Percentiles rank a stretch among this genome's conserved stretches.
Conservation (phyloP, 2,113 vertebrate species). For the Dromas ardeola region DNA sequence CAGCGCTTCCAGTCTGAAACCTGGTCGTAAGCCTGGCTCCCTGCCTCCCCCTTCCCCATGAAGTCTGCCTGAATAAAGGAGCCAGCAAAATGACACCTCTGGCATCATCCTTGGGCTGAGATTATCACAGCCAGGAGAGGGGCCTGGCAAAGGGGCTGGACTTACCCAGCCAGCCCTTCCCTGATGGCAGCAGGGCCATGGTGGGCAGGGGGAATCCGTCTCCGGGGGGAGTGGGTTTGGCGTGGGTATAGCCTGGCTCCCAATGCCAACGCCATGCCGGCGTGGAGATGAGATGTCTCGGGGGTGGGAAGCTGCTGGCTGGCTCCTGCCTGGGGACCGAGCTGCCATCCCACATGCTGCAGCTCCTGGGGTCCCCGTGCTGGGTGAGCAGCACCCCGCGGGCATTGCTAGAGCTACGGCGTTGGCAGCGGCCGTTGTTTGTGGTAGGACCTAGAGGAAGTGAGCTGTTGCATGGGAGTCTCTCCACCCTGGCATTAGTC, state of each 20-base stretch:
- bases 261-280: rapidly evolving
- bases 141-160: not conserved
- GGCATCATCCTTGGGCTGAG: not conserved
- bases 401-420: not conserved
- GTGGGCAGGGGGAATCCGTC: rapidly evolving
- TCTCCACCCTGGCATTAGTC: constrained; percentile 48
- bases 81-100: not conserved
- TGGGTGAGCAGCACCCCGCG: not conserved
- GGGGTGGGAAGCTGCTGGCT: not conserved
- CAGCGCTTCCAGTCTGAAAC: constrained; percentile 91
- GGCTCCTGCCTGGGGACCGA: rapidly evolving
- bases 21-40: constrained; percentile 81
- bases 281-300: rapidly evolving
- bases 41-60: not conserved
- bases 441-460: not conserved
- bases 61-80: constrained; percentile 9
- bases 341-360: rapidly evolving
- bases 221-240: not conserved
- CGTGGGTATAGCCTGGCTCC: not conserved
- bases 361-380: not conserved
- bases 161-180: not conserved
- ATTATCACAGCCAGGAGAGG: not conserved
- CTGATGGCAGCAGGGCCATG: not conserved
- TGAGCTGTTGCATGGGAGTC: not conserved
- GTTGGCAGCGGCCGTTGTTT: not conserved